phyloP scores from a whole-genome alignment of 2,113 vertebrate species.

The Furnarius figulus region DNA sequence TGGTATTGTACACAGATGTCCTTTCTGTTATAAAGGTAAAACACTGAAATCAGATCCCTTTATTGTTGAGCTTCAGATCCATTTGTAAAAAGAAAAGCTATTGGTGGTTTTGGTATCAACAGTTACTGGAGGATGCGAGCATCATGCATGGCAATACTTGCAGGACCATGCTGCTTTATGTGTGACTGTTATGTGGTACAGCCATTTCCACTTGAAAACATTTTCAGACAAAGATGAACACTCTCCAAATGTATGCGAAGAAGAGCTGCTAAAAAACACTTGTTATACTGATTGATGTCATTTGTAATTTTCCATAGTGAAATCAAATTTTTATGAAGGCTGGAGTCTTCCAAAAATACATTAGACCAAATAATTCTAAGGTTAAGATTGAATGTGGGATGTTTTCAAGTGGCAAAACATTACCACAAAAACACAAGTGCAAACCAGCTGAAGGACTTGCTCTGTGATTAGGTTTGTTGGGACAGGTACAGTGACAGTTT shows the following conservation, averaged over 20 bases:
- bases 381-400: not conserved
- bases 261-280: not conserved
- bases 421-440: not conserved
- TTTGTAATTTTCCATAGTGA: not conserved
- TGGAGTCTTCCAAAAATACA: not conserved
- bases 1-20: not conserved
- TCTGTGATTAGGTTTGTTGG: not conserved
- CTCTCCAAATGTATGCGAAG: not conserved
- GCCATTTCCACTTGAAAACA: not conserved
- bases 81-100: not conserved
- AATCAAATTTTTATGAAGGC: not conserved
- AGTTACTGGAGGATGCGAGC: not conserved
- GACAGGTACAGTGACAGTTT: not conserved
- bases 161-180: not conserved
- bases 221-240: not conserved
- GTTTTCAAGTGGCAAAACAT: not conserved
- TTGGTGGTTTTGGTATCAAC: not conserved
- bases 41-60: not conserved
- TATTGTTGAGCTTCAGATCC: not conserved
- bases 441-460: not conserved
- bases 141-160: not conserved
- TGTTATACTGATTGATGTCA: not conserved
- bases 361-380: not conserved
- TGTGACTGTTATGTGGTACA: accelerated
- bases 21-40: not conserved